phyloP scores from a whole-genome alignment of 2,888 invertebrate genomes.

The Aspidapion aeneum region DNA sequence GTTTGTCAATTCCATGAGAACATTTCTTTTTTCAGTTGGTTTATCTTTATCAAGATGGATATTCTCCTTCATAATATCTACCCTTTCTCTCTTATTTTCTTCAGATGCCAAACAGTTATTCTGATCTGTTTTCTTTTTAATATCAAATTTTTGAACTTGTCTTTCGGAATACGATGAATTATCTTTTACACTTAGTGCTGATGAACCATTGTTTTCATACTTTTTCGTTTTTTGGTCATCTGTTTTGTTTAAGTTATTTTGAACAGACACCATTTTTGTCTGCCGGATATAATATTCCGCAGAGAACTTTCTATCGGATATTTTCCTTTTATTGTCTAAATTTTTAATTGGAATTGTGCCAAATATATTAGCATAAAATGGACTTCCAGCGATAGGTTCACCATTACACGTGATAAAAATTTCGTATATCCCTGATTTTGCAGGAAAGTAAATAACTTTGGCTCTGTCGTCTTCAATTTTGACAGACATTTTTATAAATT shows the following conservation, averaged over 20 bases:
- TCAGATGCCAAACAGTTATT: neutral
- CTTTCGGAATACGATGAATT: neutral
- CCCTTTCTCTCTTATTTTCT: neutral
- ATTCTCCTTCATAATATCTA: neutral
- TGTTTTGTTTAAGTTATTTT: neutral
- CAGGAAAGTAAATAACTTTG: conserved; percentile 53
- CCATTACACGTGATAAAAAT: conserved; percentile 56
- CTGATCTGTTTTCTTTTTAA: too few species aligned
- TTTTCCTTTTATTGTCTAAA: neutral
- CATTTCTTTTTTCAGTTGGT: neutral
- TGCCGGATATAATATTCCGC: neutral
- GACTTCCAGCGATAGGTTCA: conserved; percentile 57
- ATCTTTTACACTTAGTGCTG: too few species aligned
- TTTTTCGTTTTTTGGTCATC: neutral
- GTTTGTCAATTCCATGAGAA: neutral
- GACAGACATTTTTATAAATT: conserved; percentile 53
- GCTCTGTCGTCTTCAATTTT: conserved; percentile 50
- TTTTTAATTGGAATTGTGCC: neutral
- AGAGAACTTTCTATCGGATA: neutral
- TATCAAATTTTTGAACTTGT: too few species aligned
- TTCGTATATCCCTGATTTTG: conserved; percentile 55
- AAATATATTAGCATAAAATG: conserved; percentile 48
- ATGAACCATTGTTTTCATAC: too few species aligned
- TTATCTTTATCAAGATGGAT: too few species aligned
- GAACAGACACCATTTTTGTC: neutral